Percentiles rank a stretch among this genome's conserved stretches.
phyloP scores from a whole-genome alignment of 2,888 invertebrate genomes.

The Oscheius sp. region DNA sequence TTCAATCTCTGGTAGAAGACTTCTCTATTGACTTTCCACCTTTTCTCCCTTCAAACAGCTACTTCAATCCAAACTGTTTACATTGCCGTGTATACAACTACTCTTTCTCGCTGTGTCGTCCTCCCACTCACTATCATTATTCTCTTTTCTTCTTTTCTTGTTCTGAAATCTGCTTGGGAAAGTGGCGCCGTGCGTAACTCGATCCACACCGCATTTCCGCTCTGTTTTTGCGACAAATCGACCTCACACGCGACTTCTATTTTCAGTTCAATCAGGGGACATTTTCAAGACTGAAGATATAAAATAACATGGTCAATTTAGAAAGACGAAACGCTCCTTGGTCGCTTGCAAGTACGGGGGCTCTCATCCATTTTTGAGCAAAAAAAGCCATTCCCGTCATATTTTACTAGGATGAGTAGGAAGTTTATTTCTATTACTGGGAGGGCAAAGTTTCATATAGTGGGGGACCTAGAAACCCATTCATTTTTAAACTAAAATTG shows the following conservation, averaged over 20 bases:
- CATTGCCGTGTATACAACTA: constrained; percentile 13
- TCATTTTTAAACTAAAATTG: too few relatives aligned
- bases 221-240: background rate
- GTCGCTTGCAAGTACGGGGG: too few relatives aligned
- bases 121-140: background rate
- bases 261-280: background rate
- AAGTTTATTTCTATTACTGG: too few relatives aligned
- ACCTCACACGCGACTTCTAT: background rate
- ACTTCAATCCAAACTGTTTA: background rate
- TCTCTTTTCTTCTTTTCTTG: background rate
- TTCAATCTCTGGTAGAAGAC: background rate
- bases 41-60: too few relatives aligned
- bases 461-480: too few relatives aligned
- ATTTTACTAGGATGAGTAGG: too few relatives aligned
- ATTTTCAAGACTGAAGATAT: too few relatives aligned
- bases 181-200: background rate
- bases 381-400: too few relatives aligned
- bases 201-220: background rate
- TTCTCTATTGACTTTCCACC: too few relatives aligned
- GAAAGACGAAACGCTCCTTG: too few relatives aligned
- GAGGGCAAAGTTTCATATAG: too few relatives aligned
- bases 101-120: background rate
- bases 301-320: background rate
- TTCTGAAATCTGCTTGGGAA: background rate
- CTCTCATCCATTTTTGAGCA: too few relatives aligned